phyloP scores from a whole-genome alignment of 2,113 vertebrate genomes.

The Callionymus lyra region DNA sequence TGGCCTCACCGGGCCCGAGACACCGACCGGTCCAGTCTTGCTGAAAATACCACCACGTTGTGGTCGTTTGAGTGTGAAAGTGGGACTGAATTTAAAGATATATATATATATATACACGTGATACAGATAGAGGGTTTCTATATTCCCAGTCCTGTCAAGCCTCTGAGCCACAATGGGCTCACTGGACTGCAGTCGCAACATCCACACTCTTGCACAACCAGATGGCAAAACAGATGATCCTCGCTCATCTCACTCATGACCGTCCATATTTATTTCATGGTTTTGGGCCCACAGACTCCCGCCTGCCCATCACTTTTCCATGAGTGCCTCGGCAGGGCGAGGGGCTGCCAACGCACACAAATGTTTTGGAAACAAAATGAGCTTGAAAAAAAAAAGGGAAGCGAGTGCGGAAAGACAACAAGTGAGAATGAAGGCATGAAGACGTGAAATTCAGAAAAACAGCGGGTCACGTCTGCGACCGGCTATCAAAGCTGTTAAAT shows the following conservation, averaged over 20 bases:
- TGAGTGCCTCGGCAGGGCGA: slow-evolving; percentile 55
- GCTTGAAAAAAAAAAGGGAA: slow-evolving; percentile 56
- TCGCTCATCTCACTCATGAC: slow-evolving; percentile 68
- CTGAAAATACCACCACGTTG: slow-evolving; percentile 34
- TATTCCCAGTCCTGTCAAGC: slow-evolving; percentile 27
- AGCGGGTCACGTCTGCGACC: slow-evolving; percentile 30
- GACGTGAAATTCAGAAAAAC: slow-evolving; percentile 43
- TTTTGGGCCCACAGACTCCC: slow-evolving; percentile 64
- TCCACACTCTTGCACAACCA: slow-evolving; percentile 61
- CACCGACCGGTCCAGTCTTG: no score
- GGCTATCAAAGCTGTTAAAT: slow-evolving; percentile 58
- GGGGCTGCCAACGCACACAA: slow-evolving; percentile 49
- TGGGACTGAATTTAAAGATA: slow-evolving; percentile 17
- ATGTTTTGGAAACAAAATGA: slow-evolving; percentile 60
- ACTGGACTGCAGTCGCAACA: slow-evolving; percentile 60
- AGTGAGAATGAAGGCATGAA: slow-evolving; percentile 18
- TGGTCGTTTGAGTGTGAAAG: slow-evolving; percentile 28
- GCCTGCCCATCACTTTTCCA: slow-evolving; percentile 58
- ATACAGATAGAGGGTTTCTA: slow-evolving; percentile 9
- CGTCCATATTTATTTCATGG: slow-evolving; percentile 76
- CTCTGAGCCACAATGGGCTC: slow-evolving; percentile 45
- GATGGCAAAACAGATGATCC: slow-evolving; percentile 76
- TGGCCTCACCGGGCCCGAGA: slow-evolving; percentile 54
- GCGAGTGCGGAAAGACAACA: slow-evolving; percentile 33
- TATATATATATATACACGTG: slow-evolving; percentile 9